These are phyloP conservation scores for Epirrhoe tristata DNA, from an alignment of 2,888 invertebrate genomes.

Conservation along the genomic window DNA sequence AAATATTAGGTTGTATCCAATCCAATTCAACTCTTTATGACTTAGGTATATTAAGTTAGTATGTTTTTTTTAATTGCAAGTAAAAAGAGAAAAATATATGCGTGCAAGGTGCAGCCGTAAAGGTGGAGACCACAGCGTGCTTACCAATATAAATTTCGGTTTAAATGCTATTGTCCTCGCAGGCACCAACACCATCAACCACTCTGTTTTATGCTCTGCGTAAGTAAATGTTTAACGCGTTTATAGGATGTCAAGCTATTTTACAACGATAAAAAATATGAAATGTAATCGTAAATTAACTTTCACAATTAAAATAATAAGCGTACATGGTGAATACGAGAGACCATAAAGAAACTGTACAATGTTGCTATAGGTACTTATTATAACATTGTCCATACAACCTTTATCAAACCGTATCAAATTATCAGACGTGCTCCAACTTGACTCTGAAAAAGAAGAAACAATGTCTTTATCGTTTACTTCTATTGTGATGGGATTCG, in stretches of 20 bases:
- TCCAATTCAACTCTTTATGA: not conserved
- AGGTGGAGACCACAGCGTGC: slow-evolving; percentile 53
- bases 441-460: slow-evolving; percentile 1
- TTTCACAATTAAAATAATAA: not conserved
- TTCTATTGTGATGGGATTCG: not conserved
- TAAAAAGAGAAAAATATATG: slow-evolving; percentile 2
- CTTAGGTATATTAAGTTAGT: too few relatives aligned
- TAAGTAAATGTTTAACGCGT: slow-evolving; percentile 10
- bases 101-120: slow-evolving; percentile 18
- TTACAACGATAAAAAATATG: not conserved
- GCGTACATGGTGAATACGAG: too few relatives aligned
- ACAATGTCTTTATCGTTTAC: slow-evolving; percentile 17
- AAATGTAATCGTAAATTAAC: not conserved
- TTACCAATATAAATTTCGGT: slow-evolving; percentile 59
- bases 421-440: slow-evolving; percentile 17
- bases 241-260: not conserved
- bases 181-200: slow-evolving; percentile 36
- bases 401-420: not conserved
- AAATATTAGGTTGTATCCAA: slow-evolving; percentile 12
- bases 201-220: slow-evolving; percentile 15
- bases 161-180: slow-evolving; percentile 57
- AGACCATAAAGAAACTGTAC: not conserved
- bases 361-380: not conserved
- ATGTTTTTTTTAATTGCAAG: slow-evolving; percentile 3
- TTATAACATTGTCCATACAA: not conserved